These are phyloP conservation scores for Vulpes ferrilata DNA, from an alignment of 2,113 vertebrate genomes.

Conservation along the genomic window DNA sequence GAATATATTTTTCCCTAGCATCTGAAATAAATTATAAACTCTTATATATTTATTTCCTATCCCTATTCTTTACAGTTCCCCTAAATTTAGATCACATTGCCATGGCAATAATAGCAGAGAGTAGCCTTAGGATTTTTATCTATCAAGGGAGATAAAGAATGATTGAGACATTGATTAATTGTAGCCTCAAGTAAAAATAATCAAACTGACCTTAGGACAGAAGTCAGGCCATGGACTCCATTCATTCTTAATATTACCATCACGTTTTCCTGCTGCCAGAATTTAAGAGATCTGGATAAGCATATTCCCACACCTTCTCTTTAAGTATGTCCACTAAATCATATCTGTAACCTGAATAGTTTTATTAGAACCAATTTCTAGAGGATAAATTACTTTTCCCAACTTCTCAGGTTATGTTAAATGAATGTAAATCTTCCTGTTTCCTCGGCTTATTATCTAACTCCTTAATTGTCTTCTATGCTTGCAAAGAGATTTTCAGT, in stretches of 20 bases:
- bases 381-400: neutral
- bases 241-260: neutral
- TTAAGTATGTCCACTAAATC: neutral
- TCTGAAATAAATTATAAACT: neutral
- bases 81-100: neutral
- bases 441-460: neutral
- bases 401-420: slow-evolving; percentile 17
- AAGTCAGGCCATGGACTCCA: neutral
- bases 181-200: neutral
- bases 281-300: neutral
- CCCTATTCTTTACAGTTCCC: neutral
- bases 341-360: neutral
- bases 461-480: neutral
- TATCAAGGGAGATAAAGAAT: neutral
- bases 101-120: neutral
- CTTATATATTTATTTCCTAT: neutral
- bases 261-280: neutral
- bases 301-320: neutral
- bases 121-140: neutral
- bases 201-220: neutral
- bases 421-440: neutral
- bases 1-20: neutral
- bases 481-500: neutral
- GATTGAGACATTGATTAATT: neutral
- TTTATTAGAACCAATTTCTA: neutral